phyloP scores from a whole-genome alignment of 2,797 vertebrate genomes.

The Bovichtus diacanthus region DNA sequence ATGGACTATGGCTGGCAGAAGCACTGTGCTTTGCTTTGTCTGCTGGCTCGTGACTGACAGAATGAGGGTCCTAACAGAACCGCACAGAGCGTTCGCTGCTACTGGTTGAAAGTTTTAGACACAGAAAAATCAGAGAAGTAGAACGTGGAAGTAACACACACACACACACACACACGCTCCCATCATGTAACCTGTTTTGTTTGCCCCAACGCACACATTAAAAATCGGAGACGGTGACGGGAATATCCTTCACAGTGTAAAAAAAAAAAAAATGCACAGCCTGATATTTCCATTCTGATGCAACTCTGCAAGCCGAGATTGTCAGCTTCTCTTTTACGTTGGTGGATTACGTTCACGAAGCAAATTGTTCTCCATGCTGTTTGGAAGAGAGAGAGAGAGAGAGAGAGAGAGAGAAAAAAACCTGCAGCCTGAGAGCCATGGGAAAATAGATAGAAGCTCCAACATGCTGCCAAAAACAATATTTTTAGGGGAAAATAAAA shows the following conservation, averaged over 20 bases:
- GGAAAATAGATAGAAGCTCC: conserved; percentile 38
- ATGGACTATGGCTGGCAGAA: conserved; percentile 6
- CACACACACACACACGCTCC: neutral
- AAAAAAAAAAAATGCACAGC: neutral
- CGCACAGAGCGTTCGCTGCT: neutral
- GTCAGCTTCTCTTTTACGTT: conserved; percentile 34
- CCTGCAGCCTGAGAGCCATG: conserved; percentile 22
- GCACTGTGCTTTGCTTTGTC: neutral
- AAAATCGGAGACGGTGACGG: conserved; percentile 5
- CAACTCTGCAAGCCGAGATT: conserved; percentile 20
- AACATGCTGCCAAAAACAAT: conserved; percentile 33
- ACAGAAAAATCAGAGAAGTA: neutral
- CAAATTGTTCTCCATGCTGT: conserved; percentile 22
- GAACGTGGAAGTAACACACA: conserved; percentile 6
- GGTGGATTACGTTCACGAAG: conserved; percentile 30
- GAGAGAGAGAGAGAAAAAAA: too few species aligned
- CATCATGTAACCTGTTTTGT: conserved; percentile 25
- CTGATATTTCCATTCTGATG: conserved; percentile 32
- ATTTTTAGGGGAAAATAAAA: conserved; percentile 26
- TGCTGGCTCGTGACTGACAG: conserved; percentile 51
- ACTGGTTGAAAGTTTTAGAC: conserved; percentile 15
- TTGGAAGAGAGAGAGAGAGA: too few species aligned
- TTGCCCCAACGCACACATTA: conserved; percentile 9
- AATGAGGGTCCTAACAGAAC: conserved; percentile 34
- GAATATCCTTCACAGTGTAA: neutral